Evolutionary conservation across 2,797 vertebrate genomes (phyloP).

Genomic region (Furcifer pardalis): DNA sequence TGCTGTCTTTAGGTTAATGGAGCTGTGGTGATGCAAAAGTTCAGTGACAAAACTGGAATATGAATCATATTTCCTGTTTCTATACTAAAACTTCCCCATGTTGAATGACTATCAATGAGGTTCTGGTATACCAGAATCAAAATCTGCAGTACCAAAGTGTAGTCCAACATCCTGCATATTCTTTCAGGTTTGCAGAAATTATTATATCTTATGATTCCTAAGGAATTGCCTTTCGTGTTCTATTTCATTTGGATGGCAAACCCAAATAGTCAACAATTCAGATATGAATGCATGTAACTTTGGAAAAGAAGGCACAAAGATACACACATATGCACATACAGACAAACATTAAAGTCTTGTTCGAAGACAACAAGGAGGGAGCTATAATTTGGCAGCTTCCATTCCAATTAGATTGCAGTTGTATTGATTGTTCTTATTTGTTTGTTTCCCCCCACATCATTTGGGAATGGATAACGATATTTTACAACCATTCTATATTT

Average conservation of each 20-base stretch:
- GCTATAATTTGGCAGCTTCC: not conserved
- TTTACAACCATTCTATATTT: not conserved
- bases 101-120: too few relatives aligned
- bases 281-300: not conserved
- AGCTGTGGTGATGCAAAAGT: too few relatives aligned
- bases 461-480: slow-evolving; percentile 22
- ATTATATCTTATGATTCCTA: slow-evolving; percentile 44
- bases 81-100: too few relatives aligned
- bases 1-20: too few relatives aligned
- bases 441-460: slow-evolving; percentile 2
- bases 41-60: too few relatives aligned
- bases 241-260: slow-evolving; percentile 47
- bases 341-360: not conserved
- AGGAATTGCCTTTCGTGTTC: slow-evolving; percentile 58
- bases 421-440: not conserved
- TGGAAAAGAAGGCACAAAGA: not conserved
- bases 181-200: slow-evolving; percentile 56
- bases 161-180: too few relatives aligned
- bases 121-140: too few relatives aligned
- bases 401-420: not conserved
- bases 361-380: slow-evolving; percentile 22
- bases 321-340: not conserved
- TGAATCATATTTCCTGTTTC: too few relatives aligned
- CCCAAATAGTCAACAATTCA: slow-evolving; percentile 35
- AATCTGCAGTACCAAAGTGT: too few relatives aligned